Percentiles rank a stretch among this genome's conserved stretches.
Conservation (phyloP, 2,888 invertebrate genomes). For the Epirrhoe alternata region DNA sequence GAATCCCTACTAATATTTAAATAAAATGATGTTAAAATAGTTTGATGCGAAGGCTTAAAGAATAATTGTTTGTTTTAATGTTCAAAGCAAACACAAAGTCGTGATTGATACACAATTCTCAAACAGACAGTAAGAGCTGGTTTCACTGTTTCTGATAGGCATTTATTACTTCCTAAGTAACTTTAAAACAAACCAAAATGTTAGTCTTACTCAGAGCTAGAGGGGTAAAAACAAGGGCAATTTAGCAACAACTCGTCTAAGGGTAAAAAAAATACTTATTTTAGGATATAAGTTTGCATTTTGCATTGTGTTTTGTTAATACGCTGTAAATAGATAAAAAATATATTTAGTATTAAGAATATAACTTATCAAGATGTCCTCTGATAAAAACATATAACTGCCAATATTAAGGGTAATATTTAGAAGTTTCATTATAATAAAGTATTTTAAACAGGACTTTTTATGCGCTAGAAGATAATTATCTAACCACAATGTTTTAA, state of each 20-base stretch:
- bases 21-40: too few species aligned
- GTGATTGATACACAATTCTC: too few species aligned
- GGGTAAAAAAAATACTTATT: background rate
- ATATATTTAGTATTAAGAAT: background rate
- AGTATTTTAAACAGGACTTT: background rate
- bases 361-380: constrained; percentile 1
- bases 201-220: background rate
- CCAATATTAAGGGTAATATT: background rate
- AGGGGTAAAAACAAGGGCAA: too few species aligned
- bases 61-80: background rate
- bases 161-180: too few species aligned
- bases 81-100: too few species aligned
- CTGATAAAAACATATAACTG: background rate
- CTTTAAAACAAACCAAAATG: too few species aligned
- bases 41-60: background rate
- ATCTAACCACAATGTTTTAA: background rate
- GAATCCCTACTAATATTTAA: background rate
- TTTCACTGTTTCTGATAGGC: too few species aligned
- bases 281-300: background rate
- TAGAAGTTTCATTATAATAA: background rate
- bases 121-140: too few species aligned
- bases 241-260: too few species aligned
- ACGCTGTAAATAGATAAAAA: background rate
- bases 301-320: background rate
- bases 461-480: background rate